phyloP scores from a whole-genome alignment of 2,113 vertebrate genomes.

The Nerophis ophidion region DNA sequence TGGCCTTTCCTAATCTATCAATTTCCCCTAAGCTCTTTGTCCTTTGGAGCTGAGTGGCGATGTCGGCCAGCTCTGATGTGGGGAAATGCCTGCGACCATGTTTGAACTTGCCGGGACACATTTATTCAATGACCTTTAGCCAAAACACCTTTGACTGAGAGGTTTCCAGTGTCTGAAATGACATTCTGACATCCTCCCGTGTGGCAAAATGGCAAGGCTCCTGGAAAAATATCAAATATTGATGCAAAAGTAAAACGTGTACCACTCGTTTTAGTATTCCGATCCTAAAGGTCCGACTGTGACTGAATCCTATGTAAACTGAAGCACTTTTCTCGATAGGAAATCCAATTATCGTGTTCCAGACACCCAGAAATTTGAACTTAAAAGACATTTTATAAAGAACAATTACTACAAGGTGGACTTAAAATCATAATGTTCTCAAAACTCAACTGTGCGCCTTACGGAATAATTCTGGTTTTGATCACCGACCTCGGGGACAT shows the following conservation, averaged over 20 bases:
- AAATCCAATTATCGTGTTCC: no score
- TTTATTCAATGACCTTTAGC: constrained; percentile 59
- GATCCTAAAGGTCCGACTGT: no score
- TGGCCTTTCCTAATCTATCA: constrained; percentile 67
- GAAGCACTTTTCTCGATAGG: no score
- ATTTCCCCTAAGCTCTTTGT: constrained; percentile 57
- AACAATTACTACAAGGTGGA: no score
- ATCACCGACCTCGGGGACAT: no score
- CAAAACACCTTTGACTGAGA: constrained; percentile 37
- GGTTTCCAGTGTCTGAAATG: constrained; percentile 27
- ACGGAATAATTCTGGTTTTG: no score
- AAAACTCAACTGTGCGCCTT: no score
- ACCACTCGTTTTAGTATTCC: no score
- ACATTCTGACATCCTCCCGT: constrained; percentile 23
- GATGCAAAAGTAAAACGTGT: not conserved
- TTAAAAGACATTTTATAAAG: no score
- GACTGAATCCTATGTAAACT: no score
- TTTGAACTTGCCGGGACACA: constrained; percentile 37
- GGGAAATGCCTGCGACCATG: constrained; percentile 30
- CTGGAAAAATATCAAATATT: constrained; percentile 23
- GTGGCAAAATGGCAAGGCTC: constrained; percentile 27
- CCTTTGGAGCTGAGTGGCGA: constrained; percentile 49
- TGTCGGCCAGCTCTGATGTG: constrained; percentile 32
- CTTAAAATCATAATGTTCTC: no score
- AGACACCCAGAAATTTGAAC: no score